Percentiles rank a stretch among this genome's conserved stretches.
Conservation (phyloP, 2,888 invertebrate genomes). For the Beris morrisii region DNA sequence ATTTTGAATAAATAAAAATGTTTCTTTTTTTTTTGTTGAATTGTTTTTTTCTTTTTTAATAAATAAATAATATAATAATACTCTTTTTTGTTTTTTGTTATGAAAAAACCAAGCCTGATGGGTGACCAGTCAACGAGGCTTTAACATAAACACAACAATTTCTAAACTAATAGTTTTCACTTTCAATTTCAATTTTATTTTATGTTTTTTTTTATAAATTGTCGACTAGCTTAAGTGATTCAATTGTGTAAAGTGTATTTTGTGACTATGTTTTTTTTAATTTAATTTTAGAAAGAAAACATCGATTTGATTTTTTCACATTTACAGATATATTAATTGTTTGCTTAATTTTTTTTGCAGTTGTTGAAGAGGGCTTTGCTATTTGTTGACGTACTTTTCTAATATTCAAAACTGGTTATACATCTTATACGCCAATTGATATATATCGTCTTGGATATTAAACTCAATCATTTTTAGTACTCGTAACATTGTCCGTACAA, state of each 20-base stretch:
- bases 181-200: slow-evolving; percentile 31
- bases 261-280: slow-evolving; percentile 38
- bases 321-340: not conserved
- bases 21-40: not conserved
- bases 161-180: slow-evolving; percentile 26
- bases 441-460: slow-evolving; percentile 4
- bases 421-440: too few species aligned
- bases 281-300: slow-evolving; percentile 31
- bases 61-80: slow-evolving; percentile 39
- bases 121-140: not conserved
- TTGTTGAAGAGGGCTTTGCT: too few species aligned
- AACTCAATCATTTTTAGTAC: not conserved
- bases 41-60: slow-evolving; percentile 28
- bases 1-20: too few species aligned
- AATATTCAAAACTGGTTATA: too few species aligned
- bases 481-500: slow-evolving; percentile 23
- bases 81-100: slow-evolving; percentile 32
- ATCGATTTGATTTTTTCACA: slow-evolving; percentile 4
- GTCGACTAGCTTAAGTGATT: slow-evolving; percentile 43
- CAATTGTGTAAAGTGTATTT: slow-evolving; percentile 39
- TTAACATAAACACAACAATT: slow-evolving; percentile 6
- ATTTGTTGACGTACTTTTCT: too few species aligned
- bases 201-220: slow-evolving; percentile 37
- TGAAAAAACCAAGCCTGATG: not conserved
- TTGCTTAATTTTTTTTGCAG: too few species aligned